Evolutionary conservation across 2,888 invertebrate genomes (phyloP), one percentile per base, ranked within the genome.

Genomic region (Mechanitis mazaeus): DNA sequence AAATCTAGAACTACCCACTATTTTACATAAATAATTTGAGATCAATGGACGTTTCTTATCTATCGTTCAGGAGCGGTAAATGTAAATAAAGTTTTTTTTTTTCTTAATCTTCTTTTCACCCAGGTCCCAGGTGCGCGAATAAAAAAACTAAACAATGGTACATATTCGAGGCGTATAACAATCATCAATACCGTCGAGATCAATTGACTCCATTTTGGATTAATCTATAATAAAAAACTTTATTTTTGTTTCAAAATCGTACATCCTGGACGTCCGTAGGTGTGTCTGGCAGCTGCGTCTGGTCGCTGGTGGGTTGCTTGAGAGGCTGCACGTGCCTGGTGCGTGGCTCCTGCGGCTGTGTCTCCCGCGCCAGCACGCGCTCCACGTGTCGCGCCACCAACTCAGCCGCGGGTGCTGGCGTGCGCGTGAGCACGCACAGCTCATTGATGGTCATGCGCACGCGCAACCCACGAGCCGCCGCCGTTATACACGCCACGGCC

Each of bases 401-500:
- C 75, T 93, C 92, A 31, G 92, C 90, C 11, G 89, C 87, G 20
- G 87, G 83, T 0, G 88, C 83, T 47, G 91, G 87, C 20, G 91
- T 84, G 58, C 87, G 80, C 46, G 92, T 90, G 71, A 93, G 78
- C 47, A 75, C 82, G 70, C 89, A 88, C 59, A 88, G 75, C 47
- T 89, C 85, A 69, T 75, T 79, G 78, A 88, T 71, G 68, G 91
- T 75, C 90, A 89, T 82, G 63, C 81, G 77, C 50, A 89, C 87
- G 11, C 87, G 84, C 63, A 93, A 74, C 0, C 94, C 94, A 9
- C 93, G 90, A 9, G 93, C 92, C 1, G 94, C 94, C 0, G 94
- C 93, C 54, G 93, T 91, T 60, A 95, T 91, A 75, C 94, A 94
- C 5, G 94, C 94, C 9, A 93, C 92, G 0, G 94, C 94, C 28